Conservation (phyloP, 2,113 vertebrate genomes). For the Hippopotamus amphibius region DNA sequence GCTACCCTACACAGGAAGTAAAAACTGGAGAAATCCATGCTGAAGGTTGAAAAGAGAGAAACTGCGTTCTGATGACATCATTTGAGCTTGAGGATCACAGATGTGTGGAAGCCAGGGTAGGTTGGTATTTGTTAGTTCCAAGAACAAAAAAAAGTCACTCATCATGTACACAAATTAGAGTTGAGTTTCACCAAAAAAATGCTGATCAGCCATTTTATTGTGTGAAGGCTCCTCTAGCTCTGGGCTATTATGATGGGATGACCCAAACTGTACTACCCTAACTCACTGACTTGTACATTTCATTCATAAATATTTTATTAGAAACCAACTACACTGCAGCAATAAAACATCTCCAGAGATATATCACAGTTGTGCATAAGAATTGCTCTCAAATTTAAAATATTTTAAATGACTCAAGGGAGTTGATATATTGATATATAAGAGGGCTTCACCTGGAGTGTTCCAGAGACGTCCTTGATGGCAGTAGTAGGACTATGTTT, state of each 20-base stretch:
- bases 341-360: background rate
- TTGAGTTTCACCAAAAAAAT: background rate
- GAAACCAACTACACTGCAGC: background rate
- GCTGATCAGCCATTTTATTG: background rate
- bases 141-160: background rate
- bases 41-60: background rate
- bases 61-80: background rate
- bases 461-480: background rate
- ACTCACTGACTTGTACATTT: constrained; percentile 40
- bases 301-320: constrained; percentile 43
- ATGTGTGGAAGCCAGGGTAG: background rate
- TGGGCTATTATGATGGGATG: background rate
- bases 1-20: background rate
- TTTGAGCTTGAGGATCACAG: background rate
- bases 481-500: background rate
- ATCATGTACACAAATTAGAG: background rate
- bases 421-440: background rate
- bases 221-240: background rate
- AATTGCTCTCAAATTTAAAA: constrained; percentile 6
- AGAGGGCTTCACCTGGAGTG: background rate
- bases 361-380: background rate
- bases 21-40: background rate
- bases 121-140: background rate
- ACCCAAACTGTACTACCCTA: background rate
- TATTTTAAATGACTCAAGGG: constrained; percentile 24